Conservation (phyloP, 2,113 vertebrate genomes). For the Hemicordylus capensis region DNA sequence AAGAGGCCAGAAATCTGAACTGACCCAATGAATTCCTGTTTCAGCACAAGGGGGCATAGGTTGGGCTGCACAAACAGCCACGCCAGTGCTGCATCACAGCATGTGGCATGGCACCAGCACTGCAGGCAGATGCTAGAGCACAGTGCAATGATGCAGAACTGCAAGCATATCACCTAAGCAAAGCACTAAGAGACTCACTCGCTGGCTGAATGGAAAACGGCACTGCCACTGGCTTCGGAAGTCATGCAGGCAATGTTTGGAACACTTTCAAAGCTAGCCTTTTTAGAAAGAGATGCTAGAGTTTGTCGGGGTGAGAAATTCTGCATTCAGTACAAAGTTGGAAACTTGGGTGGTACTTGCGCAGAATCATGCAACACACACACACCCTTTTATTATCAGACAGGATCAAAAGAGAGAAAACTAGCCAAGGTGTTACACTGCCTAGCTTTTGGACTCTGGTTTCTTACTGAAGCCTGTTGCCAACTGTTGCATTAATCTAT, state of each 20-base stretch:
- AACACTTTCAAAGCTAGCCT: too few relatives aligned
- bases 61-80: not conserved
- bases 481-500: not conserved
- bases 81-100: not conserved
- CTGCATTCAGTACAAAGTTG: not conserved
- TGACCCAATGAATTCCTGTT: not conserved
- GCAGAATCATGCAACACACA: not conserved
- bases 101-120: not conserved
- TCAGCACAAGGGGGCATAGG: not conserved
- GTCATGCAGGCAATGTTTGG: too few relatives aligned
- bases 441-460: not conserved
- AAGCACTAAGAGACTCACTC: not conserved
- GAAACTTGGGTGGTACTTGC: not conserved
- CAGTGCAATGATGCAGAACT: not conserved
- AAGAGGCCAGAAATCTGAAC: not conserved
- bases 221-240: too few relatives aligned
- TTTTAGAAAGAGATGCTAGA: not conserved
- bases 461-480: not conserved
- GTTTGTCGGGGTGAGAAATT: not conserved
- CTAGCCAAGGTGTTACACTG: not conserved
- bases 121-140: not conserved
- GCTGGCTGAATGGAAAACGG: too few relatives aligned
- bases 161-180: too few relatives aligned
- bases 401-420: not conserved
- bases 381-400: not conserved